phyloP scores from a whole-genome alignment of 2,888 invertebrate species.

The Abscondita cerata region DNA sequence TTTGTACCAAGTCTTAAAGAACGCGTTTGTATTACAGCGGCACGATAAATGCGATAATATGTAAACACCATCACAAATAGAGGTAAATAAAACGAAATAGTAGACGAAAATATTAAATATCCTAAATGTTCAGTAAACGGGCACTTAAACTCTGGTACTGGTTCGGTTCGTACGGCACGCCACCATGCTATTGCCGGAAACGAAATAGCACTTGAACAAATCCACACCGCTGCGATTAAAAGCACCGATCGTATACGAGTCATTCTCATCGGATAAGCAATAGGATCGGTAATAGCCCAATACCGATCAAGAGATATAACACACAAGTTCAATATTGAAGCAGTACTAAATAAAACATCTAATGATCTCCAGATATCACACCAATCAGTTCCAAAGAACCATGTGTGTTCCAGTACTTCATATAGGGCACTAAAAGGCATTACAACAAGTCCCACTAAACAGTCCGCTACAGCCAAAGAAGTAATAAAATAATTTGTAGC shows the following conservation, averaged over 20 bases:
- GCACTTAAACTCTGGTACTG: constrained; percentile 85
- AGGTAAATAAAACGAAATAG: constrained; percentile 97
- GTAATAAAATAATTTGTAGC: constrained; percentile 98
- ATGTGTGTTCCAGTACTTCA: constrained; percentile 86
- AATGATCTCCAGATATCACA: constrained; percentile 98
- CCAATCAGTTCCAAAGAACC: constrained; percentile 96
- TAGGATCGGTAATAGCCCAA: constrained; percentile 99
- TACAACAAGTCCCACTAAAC: constrained; percentile 93
- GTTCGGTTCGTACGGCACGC: constrained; percentile 84
- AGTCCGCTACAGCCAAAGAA: constrained; percentile 95
- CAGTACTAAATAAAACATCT: constrained; percentile 96
- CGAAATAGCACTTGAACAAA: constrained; percentile 95
- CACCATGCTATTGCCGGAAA: constrained; percentile 98
- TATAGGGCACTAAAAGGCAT: constrained; percentile 97
- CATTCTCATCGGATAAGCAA: constrained; percentile 96
- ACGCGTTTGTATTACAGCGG: constrained; percentile 90
- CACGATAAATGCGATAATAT: constrained; percentile 94
- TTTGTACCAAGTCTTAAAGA: constrained; percentile 92
- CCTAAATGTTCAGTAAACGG: constrained; percentile 96
- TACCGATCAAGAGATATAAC: constrained; percentile 96
- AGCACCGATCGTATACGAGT: constrained; percentile 84
- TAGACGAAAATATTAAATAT: constrained; percentile 96
- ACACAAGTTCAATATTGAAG: constrained; percentile 96
- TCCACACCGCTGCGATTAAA: constrained; percentile 94
- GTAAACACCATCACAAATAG: constrained; percentile 98